Base-by-base conservation (phyloP, 2,113 vertebrate species). In the Cisticola juncidis region DNA sequence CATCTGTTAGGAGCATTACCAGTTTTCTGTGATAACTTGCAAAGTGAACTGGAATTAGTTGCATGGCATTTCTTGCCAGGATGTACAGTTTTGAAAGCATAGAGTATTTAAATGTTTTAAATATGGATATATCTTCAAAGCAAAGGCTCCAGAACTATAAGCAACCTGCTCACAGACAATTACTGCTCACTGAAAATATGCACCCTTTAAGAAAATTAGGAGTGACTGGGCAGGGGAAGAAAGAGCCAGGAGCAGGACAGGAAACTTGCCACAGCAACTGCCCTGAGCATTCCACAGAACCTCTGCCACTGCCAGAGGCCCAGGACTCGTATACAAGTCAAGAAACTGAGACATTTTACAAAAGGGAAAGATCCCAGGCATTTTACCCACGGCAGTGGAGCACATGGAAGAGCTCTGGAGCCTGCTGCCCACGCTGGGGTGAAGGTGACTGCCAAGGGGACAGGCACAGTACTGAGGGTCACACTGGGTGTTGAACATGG, bases 341-440 rank as follows among this genome's bases (percentile, higher is more conserved):
- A 90, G 57, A 82, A 87, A 74, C 9, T 26, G 14, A 74, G 24
- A n/a, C 2, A 11, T 74, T 84, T 81, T 47, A 58, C 12, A 20
- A 38, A 45, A n/a, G 3, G 4, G 1, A 28, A 53, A 61, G 35
- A 12, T 76, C 9, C 12, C 21, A 29, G 56, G 60, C 12, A 8
- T 54, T 15, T 64, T 69, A 0, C 3, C 17, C 12, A 25, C 29
- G 25, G 47, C 36, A n/a, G 11, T 19, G 28, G 14, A 48, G 0
- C 14, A 28, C 4, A 4, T 4, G 20, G 23, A 81, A 40, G 15
- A 45, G 9, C 10, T 62, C 38, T 70, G 47, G 38, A 78, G 7
- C 12, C 29, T 77, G 8, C 18, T 65, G 6, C 14, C 8, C 21
- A 1, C 0, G 0, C 11, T 18, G 6, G 13, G 12, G 6, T 57